Conservation (phyloP, 2,113 vertebrate species). For the Sterna hirundo region DNA sequence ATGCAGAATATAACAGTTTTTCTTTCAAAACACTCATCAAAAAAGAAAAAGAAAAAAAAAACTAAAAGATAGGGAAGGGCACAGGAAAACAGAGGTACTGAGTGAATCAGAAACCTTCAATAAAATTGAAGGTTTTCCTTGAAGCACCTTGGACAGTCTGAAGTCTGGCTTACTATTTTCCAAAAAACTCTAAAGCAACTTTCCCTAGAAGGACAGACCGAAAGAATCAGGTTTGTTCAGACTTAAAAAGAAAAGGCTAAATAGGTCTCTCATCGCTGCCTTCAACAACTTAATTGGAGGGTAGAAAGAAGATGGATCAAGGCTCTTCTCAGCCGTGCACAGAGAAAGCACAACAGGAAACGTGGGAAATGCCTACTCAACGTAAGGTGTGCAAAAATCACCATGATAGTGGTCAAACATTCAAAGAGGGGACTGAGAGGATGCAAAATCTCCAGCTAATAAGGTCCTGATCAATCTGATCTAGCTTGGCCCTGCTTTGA, state of each 20-base stretch:
- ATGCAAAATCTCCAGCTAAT: background rate
- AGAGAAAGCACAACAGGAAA: background rate
- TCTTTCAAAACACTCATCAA: background rate
- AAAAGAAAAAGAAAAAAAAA: background rate
- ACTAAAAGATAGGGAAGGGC: background rate
- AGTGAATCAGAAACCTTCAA: background rate
- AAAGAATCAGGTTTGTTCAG: background rate
- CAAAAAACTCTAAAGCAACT: background rate
- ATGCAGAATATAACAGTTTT: background rate
- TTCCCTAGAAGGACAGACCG: background rate
- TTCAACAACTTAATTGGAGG: background rate
- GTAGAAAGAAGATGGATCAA: background rate
- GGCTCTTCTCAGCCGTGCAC: background rate
- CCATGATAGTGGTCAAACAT: background rate
- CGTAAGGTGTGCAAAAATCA: background rate
- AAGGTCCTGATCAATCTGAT: background rate
- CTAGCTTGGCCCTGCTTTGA: background rate
- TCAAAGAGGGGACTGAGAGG: background rate
- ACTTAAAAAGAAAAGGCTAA: background rate
- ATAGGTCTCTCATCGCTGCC: background rate
- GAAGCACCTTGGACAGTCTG: background rate
- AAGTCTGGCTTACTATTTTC: background rate
- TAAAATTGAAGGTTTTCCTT: background rate
- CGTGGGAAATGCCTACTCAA: background rate
- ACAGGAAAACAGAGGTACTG: background rate